Conservation (phyloP, 2,113 vertebrate species). For the Ceyx cyanopectus region DNA sequence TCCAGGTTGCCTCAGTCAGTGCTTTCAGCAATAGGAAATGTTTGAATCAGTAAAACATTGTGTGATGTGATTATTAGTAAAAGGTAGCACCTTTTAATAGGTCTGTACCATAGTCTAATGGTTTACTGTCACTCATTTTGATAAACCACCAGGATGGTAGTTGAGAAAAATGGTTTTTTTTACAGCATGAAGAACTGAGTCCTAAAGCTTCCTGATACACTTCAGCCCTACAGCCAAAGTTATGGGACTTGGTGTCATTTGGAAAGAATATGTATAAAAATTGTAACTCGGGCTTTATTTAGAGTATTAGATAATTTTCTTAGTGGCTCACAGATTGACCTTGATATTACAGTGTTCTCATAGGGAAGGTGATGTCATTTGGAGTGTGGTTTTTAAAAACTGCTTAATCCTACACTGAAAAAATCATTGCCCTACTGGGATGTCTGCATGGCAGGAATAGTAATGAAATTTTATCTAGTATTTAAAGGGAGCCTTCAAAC, state of each 20-base stretch:
- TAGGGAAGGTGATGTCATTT: background rate
- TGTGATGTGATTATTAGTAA: background rate
- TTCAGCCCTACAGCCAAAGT: background rate
- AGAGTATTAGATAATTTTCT: background rate
- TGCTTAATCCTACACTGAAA: background rate
- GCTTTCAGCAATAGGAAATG: background rate
- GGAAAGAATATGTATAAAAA: background rate
- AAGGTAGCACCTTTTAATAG: background rate
- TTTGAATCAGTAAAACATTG: background rate
- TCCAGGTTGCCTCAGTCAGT: background rate
- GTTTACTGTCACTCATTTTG: background rate
- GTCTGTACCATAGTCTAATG: background rate
- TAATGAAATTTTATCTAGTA: background rate
- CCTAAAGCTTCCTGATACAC: background rate
- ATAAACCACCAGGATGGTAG: background rate
- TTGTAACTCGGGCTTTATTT: background rate
- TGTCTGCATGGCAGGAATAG: background rate
- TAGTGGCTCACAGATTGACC: background rate
- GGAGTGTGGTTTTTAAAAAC: background rate
- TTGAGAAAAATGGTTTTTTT: background rate
- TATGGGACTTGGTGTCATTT: background rate
- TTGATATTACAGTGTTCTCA: accelerated
- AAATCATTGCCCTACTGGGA: background rate
- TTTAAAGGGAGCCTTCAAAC: background rate
- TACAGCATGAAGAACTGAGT: accelerated